Evolutionary conservation across 2,113 vertebrate genomes (phyloP).

Genomic region (Microtus oregoni): DNA sequence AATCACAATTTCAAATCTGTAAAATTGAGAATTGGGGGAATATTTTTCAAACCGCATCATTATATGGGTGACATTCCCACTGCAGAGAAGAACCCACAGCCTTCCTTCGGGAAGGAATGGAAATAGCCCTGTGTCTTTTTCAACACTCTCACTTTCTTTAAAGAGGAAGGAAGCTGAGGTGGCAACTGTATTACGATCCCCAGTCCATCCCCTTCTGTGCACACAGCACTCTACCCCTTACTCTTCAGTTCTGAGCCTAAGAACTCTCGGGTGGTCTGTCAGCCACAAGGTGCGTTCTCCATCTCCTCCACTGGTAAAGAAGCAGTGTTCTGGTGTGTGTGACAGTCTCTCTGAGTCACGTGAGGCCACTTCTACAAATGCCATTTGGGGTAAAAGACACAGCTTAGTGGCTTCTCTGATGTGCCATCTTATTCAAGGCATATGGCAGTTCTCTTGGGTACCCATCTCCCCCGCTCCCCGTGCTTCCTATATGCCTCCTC

Average conservation of each 20-base stretch:
- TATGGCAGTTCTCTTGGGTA: neutral
- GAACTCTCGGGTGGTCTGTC: neutral
- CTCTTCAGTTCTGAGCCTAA: neutral
- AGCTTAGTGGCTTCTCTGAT: neutral
- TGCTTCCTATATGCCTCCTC: neutral
- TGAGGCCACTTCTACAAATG: neutral
- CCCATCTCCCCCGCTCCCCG: fast-evolving
- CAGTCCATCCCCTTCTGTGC: neutral
- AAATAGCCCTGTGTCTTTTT: neutral
- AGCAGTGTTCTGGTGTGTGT: neutral
- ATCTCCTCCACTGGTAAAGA: neutral
- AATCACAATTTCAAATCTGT: constrained; percentile 4
- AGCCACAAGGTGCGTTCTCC: neutral
- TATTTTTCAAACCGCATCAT: constrained; percentile 15
- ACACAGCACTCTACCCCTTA: neutral
- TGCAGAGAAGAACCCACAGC: neutral
- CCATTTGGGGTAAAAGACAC: neutral
- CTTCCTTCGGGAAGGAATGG: neutral
- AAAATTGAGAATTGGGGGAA: neutral
- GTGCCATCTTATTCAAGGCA: neutral
- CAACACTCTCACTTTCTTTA: neutral
- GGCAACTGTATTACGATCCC: neutral
- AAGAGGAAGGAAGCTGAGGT: neutral
- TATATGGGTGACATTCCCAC: neutral
- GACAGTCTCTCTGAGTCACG: neutral